Evolutionary conservation across 2,888 invertebrate species (phyloP), one percentile per base, ranked within the genome.

Genomic region (Eurytoma californica): DNA sequence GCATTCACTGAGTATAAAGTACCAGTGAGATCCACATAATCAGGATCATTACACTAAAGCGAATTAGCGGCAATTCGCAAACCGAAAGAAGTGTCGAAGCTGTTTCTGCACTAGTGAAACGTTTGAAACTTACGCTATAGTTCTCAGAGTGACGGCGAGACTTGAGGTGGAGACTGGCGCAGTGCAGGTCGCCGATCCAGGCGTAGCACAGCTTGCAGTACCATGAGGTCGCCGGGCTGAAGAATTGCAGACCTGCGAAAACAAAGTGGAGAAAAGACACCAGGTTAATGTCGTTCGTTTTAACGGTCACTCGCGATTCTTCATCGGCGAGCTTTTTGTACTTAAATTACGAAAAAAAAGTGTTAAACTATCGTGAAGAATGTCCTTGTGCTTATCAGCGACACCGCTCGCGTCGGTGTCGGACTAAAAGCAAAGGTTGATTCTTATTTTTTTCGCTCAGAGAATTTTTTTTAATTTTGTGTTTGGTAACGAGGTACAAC

Each of bases 161-260:
- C 88, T 96, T 96, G 80, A 97, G 92, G 91, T 97, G 97, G 1
- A 95, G 93, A 13, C 96, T 96, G 0, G 97, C 97, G 89, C 97
- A 96, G 90, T 96, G 96, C 81, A 96, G 92, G 89, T 97, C 97
- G 0, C 97, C 97, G 86, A 97, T 96, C 94, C 97, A 97, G 85
- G 94, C 92, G 87, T 95, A 94, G 87, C 97, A 97, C 82, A 97
- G 92, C 89, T 96, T 96, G 91, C 97, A 97, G 91, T 95, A 97
- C 97, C 97, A 97, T 49, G 96, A 95, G 7, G 95, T 95, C 0
- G 96, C 94, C 3, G 97, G 95, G 84, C 95, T 95, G 91, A 97
- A 95, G 92, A 97, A 97, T 88, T 97, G 96, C 81, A 97, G 92
- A 55, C 97, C 97, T 95, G 90, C 72, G 91, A 90, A 84, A 84